A percentile compares a stretch with the other conserved stretches of the same genome.
Evolutionary conservation across 2,888 invertebrate genomes (phyloP).

Genomic region (Cerastis leucographa): DNA sequence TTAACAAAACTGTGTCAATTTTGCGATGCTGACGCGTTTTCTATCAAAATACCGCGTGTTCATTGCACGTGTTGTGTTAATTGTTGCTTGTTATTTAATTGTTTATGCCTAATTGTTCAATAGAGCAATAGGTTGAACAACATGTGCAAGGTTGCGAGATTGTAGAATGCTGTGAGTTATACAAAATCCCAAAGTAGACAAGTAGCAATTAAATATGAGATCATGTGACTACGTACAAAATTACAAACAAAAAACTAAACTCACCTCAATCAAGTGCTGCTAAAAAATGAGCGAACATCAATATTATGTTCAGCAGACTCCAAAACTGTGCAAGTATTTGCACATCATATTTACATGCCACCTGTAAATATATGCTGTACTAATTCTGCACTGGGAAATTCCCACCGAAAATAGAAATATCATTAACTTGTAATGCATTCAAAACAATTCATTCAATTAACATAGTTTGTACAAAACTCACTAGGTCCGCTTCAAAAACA

Average conservation of each 20-base stretch:
- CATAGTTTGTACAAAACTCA: conserved; percentile 3
- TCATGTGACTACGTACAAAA: neutral
- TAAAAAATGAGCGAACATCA: conserved; percentile 13
- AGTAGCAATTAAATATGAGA: neutral
- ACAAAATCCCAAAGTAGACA: neutral
- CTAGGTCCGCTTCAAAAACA: conserved; percentile 19
- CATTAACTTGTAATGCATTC: conserved; percentile 15
- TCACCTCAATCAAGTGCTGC: neutral
- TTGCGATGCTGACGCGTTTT: conserved; percentile 17
- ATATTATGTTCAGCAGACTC: conserved; percentile 25
- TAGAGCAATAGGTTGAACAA: neutral
- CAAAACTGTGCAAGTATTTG: conserved; percentile 31
- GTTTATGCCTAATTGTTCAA: neutral
- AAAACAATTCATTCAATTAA: conserved; percentile 30
- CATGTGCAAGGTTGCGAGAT: neutral
- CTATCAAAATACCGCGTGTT: conserved; percentile 21
- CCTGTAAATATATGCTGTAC: conserved; percentile 1
- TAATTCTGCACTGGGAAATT: conserved; percentile 16
- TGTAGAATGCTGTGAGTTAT: too few species aligned
- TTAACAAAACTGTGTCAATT: conserved; percentile 32
- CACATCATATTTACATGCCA: conserved; percentile 17
- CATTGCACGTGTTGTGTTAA: neutral
- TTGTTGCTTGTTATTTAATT: conserved; percentile 12
- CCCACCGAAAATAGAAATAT: conserved; percentile 34
- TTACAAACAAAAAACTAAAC: too few species aligned